Conservation (phyloP, 2,113 vertebrate species). For the Engraulis encrasicolus region DNA sequence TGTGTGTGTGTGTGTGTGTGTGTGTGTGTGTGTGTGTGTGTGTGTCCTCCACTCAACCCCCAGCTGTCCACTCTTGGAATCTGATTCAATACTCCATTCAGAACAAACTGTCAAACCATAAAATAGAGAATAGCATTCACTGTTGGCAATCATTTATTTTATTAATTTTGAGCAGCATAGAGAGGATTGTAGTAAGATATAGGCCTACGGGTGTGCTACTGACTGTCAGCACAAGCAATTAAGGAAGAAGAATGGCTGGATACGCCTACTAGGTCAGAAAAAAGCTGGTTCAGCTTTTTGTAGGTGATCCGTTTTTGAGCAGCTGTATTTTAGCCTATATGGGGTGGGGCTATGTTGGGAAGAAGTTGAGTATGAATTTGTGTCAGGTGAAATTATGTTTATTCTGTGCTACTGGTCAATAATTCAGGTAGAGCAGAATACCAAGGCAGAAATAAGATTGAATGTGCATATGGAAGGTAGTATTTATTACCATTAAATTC, state of each 20-base stretch:
- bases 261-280: neutral
- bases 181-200: neutral
- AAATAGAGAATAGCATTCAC: neutral
- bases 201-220: neutral
- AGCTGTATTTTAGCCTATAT: neutral
- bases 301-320: neutral
- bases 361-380: neutral
- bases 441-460: neutral
- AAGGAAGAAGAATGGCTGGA: neutral
- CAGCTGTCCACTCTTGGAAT: neutral
- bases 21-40: too few species aligned
- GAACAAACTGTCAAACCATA: neutral
- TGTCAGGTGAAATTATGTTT: neutral
- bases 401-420: neutral
- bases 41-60: too few species aligned
- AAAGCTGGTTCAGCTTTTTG: constrained; percentile 4
- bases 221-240: neutral
- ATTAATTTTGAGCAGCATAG: neutral
- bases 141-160: neutral
- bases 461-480: neutral
- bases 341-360: neutral
- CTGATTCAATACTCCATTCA: neutral
- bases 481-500: neutral
- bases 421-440: neutral
- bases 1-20: too few species aligned